Evolutionary conservation across 2,888 invertebrate species (phyloP).

Genomic region (Limnephilus rhombicus): DNA sequence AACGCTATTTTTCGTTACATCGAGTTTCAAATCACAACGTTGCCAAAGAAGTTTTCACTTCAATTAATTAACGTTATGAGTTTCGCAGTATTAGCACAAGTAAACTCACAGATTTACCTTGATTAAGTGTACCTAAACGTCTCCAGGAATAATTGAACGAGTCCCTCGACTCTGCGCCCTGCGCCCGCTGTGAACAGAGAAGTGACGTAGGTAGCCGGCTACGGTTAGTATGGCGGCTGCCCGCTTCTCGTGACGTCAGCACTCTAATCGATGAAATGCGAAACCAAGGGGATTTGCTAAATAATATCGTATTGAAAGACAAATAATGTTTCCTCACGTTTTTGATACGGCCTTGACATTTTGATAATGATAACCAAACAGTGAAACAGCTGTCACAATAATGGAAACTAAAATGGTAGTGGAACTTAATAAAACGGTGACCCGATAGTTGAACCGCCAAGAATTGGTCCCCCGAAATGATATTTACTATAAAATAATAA

Average conservation of each 20-base stretch:
- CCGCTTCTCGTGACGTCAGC: constrained; percentile 22
- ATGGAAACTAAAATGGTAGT: too few relatives aligned
- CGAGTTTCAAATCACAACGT: too few relatives aligned
- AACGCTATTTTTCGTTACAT: too few relatives aligned
- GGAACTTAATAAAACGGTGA: too few relatives aligned
- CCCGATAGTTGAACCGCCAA: too few relatives aligned
- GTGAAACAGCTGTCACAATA: too few relatives aligned
- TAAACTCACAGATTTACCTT: background rate
- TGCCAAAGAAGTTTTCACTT: too few relatives aligned
- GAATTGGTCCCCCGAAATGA: too few relatives aligned
- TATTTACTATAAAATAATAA: too few relatives aligned
- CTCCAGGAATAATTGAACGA: constrained; percentile 11
- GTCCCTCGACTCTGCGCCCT: background rate
- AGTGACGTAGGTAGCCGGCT: constrained; percentile 5
- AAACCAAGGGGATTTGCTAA: background rate
- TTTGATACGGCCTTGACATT: too few relatives aligned
- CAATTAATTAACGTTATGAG: too few relatives aligned
- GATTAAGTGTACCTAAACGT: background rate
- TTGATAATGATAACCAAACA: too few relatives aligned
- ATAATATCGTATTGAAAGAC: background rate
- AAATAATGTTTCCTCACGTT: background rate
- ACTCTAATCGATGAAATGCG: constrained; percentile 27
- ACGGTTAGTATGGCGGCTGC: background rate
- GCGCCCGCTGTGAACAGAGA: background rate
- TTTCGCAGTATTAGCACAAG: background rate